Evolutionary conservation across 2,113 vertebrate species (phyloP).

Genomic region (Panthera leo): DNA sequence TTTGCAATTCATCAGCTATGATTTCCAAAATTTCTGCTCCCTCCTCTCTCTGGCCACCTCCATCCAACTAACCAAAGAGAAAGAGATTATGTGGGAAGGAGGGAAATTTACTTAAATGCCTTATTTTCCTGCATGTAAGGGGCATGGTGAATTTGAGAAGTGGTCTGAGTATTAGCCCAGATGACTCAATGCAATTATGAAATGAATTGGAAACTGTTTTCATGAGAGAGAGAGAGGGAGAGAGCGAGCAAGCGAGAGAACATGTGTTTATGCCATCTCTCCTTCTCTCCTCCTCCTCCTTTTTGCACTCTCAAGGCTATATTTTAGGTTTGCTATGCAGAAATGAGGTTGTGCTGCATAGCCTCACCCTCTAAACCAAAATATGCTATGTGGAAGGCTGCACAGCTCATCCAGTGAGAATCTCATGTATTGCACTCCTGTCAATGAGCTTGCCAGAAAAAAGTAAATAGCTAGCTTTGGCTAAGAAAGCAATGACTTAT

Average conservation of each 20-base stretch:
- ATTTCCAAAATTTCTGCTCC: slow-evolving; percentile 8
- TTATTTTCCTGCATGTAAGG: not conserved
- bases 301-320: slow-evolving; percentile 1
- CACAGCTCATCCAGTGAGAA: slow-evolving; percentile 3
- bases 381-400: not conserved
- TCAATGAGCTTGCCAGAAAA: slow-evolving; percentile 19
- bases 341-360: slow-evolving; percentile 7
- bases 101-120: slow-evolving; percentile 30
- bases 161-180: not conserved
- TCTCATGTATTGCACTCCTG: not conserved
- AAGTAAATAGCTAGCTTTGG: slow-evolving; percentile 27
- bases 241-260: not conserved
- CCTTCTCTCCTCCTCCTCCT: not conserved
- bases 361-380: not conserved
- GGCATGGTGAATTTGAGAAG: slow-evolving; percentile 4
- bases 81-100: slow-evolving; percentile 21
- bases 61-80: not conserved
- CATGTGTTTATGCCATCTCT: not conserved
- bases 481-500: not conserved
- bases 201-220: slow-evolving; percentile 59
- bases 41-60: not conserved
- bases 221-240: not conserved
- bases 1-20: slow-evolving; percentile 65
- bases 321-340: slow-evolving; percentile 15
- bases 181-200: slow-evolving; percentile 44